These are phyloP conservation scores for Latrodectus geometricus DNA, from an alignment of 1,140 invertebrate species.

Conservation along the genomic window DNA sequence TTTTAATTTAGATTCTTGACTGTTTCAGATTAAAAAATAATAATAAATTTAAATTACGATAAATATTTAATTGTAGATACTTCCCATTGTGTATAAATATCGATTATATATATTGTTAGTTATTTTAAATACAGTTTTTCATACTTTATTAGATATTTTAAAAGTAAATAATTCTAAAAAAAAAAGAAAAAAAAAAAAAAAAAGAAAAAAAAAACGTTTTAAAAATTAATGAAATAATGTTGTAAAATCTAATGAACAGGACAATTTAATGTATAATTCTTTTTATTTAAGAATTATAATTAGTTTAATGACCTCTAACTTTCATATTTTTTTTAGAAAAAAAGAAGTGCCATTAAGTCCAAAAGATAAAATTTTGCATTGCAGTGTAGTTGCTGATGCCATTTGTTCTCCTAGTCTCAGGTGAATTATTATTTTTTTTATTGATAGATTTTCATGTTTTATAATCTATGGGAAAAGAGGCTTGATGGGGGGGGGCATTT, in stretches of 20 bases:
- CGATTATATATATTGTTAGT: too few species aligned
- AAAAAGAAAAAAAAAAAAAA: not conserved
- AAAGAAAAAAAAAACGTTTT: not conserved
- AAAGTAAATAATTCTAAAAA: not conserved
- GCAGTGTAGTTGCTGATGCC: conserved; percentile 77
- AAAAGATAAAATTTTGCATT: conserved; percentile 80
- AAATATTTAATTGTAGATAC: too few species aligned
- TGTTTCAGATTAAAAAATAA: too few species aligned
- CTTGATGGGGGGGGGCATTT: too few species aligned
- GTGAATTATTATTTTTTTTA: conserved; percentile 63
- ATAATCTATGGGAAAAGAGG: too few species aligned
- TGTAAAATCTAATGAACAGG: not conserved
- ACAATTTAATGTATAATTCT: not conserved
- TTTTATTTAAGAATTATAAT: conserved; percentile 15
- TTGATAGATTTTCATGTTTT: not conserved
- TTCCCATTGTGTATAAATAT: too few species aligned
- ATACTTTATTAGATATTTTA: not conserved
- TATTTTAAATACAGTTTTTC: not conserved
- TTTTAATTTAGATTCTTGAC: too few species aligned
- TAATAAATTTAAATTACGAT: too few species aligned
- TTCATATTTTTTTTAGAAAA: conserved; percentile 67
- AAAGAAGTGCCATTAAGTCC: conserved; percentile 72
- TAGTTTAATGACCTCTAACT: too few species aligned
- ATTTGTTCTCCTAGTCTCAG: conserved; percentile 74
- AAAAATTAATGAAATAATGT: not conserved